Conservation (phyloP, 2,888 invertebrate species). For the Acanthoscelides obtectus region DNA sequence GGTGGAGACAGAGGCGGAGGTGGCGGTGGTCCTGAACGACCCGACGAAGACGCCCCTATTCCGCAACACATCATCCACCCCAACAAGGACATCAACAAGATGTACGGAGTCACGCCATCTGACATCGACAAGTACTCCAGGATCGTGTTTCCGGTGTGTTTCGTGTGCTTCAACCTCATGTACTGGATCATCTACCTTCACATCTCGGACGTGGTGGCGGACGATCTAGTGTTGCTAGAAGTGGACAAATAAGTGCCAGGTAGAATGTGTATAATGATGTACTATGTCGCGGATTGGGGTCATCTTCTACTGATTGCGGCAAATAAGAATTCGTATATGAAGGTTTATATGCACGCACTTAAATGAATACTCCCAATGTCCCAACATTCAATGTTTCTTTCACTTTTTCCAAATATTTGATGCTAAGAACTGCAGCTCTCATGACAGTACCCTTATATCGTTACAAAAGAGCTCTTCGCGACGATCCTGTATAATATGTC, state of each 20-base stretch:
- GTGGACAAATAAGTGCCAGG: slow-evolving; percentile 51
- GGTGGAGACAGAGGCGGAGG: slow-evolving; percentile 58
- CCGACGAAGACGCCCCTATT: slow-evolving; percentile 62
- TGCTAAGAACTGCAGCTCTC: neutral
- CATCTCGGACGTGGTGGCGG: slow-evolving; percentile 93
- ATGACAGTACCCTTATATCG: no score
- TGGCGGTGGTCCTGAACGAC: slow-evolving; percentile 59
- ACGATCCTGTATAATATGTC: no score
- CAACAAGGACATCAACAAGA: slow-evolving; percentile 88
- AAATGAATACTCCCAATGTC: neutral
- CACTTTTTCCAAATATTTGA: neutral
- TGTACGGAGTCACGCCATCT: slow-evolving; percentile 89
- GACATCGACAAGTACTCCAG: slow-evolving; percentile 99
- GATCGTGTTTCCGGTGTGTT: slow-evolving; percentile 96
- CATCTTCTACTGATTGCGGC: neutral
- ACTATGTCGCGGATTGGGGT: neutral
- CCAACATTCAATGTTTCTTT: neutral
- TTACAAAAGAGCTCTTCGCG: no score
- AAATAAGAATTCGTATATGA: neutral
- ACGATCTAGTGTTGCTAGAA: slow-evolving; percentile 80
- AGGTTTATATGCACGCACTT: neutral
- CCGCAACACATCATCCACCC: slow-evolving; percentile 79
- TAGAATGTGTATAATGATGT: neutral
- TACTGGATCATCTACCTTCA: slow-evolving; percentile 97
- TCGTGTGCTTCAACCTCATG: slow-evolving; percentile 98